Conservation (phyloP, 2,888 invertebrate species). For the Xylocampa areola region DNA sequence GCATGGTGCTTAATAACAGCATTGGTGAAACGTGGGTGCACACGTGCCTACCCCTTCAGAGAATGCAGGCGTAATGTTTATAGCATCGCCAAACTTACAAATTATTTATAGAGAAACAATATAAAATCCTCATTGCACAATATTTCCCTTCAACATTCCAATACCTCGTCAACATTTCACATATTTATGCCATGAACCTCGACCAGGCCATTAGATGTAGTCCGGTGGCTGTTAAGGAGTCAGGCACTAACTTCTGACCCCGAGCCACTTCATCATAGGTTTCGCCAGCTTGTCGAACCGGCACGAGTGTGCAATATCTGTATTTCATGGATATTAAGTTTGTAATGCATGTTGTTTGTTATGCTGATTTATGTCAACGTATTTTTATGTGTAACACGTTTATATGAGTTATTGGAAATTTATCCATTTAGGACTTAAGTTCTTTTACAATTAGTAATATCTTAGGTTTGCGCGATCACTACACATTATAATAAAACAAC, state of each 20-base stretch:
- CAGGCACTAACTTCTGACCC: slow-evolving; percentile 49
- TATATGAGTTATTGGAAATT: slow-evolving; percentile 9
- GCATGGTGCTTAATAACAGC: no score
- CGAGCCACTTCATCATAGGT: slow-evolving; percentile 43
- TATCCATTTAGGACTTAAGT: background rate
- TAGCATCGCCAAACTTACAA: no score
- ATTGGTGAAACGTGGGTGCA: no score
- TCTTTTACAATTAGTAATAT: no score
- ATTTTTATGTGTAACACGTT: slow-evolving; percentile 38
- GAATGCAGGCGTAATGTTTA: no score
- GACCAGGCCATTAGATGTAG: slow-evolving; percentile 34
- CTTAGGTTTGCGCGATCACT: no score
- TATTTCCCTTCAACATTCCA: background rate
- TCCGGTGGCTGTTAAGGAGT: slow-evolving; percentile 47
- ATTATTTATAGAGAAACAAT: no score
- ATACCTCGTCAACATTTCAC: slow-evolving; percentile 12
- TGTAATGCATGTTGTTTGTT: slow-evolving; percentile 48
- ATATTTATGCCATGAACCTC: slow-evolving; percentile 24
- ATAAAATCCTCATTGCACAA: background rate
- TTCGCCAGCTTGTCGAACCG: slow-evolving; percentile 37
- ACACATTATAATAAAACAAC: no score
- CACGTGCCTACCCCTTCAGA: no score
- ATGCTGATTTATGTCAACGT: slow-evolving; percentile 36
- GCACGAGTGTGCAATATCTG: slow-evolving; percentile 49
- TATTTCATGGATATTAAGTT: slow-evolving; percentile 33